A percentile compares a stretch with the other conserved stretches of the same genome.
Evolutionary conservation across 1,140 invertebrate genomes (phyloP).

Genomic region (Saccostrea cuccullata): DNA sequence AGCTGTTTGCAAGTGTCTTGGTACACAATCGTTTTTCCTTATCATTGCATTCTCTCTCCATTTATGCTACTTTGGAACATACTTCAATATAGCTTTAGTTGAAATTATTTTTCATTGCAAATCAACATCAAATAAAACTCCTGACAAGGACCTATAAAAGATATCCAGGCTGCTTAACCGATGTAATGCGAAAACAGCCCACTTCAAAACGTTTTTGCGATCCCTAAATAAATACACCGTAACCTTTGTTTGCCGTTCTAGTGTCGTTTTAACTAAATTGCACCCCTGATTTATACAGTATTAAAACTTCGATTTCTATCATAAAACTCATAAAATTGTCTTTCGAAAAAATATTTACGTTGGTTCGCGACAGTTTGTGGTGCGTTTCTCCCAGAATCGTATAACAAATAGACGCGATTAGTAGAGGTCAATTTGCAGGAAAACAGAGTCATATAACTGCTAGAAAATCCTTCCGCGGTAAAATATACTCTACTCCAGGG

Average conservation of each 20-base stretch:
- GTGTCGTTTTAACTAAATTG: slow-evolving; percentile 53
- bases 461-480: slow-evolving; percentile 44
- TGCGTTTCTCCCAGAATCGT: slow-evolving; percentile 31
- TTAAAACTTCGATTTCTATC: slow-evolving; percentile 53
- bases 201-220: slow-evolving; percentile 57
- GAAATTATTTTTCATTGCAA: slow-evolving; percentile 59
- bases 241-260: slow-evolving; percentile 52
- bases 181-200: slow-evolving; percentile 53
- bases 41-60: slow-evolving; percentile 29
- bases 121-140: slow-evolving; percentile 58
- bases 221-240: slow-evolving; percentile 52
- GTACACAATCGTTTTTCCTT: slow-evolving; percentile 16
- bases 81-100: slow-evolving; percentile 44
- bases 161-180: slow-evolving; percentile 48
- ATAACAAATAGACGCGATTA: slow-evolving; percentile 49
- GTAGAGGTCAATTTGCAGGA: slow-evolving; percentile 43
- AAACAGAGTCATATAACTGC: slow-evolving; percentile 55
- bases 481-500: slow-evolving; percentile 46
- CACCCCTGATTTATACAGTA: slow-evolving; percentile 56
- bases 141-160: slow-evolving; percentile 50
- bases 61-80: slow-evolving; percentile 40
- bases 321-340: slow-evolving; percentile 59
- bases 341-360: slow-evolving; percentile 60
- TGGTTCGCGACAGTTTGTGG: slow-evolving; percentile 41
- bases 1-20: neutral